phyloP scores from a whole-genome alignment of 2,113 vertebrate genomes.

The Pitta sordida region DNA sequence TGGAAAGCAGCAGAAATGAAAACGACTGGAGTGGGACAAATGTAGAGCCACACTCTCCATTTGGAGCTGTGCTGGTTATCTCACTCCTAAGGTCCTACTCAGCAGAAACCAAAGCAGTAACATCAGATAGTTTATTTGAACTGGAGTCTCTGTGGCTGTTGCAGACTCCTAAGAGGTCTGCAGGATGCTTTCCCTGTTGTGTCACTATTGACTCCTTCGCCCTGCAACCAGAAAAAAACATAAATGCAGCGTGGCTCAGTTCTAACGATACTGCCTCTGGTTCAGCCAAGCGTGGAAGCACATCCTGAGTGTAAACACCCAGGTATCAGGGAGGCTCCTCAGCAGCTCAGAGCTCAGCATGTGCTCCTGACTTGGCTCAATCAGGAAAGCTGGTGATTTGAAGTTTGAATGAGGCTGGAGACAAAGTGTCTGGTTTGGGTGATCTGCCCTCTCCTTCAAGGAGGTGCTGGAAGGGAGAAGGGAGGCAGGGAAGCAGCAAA shows the following conservation, averaged over 20 bases:
- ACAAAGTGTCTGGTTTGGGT: neutral
- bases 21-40: constrained; percentile 35
- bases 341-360: neutral
- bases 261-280: neutral
- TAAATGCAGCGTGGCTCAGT: neutral
- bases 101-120: constrained; percentile 24
- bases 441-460: neutral
- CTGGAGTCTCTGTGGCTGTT: constrained; percentile 7
- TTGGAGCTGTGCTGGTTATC: constrained; percentile 8
- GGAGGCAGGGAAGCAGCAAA: neutral
- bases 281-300: neutral
- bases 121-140: neutral
- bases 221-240: neutral
- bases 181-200: neutral
- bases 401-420: neutral
- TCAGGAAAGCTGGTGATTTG: neutral
- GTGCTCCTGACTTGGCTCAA: neutral
- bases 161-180: neutral
- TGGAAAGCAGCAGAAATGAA: constrained; percentile 15
- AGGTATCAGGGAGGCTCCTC: neutral
- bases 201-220: neutral
- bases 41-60: neutral
- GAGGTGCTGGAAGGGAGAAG: neutral
- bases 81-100: constrained; percentile 16
- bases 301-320: neutral